A percentile compares a stretch with the other conserved stretches of the same genome.
These are phyloP conservation scores for Amphiprion ocellaris DNA, from an alignment of 2,113 vertebrate genomes.

Conservation along the genomic window DNA sequence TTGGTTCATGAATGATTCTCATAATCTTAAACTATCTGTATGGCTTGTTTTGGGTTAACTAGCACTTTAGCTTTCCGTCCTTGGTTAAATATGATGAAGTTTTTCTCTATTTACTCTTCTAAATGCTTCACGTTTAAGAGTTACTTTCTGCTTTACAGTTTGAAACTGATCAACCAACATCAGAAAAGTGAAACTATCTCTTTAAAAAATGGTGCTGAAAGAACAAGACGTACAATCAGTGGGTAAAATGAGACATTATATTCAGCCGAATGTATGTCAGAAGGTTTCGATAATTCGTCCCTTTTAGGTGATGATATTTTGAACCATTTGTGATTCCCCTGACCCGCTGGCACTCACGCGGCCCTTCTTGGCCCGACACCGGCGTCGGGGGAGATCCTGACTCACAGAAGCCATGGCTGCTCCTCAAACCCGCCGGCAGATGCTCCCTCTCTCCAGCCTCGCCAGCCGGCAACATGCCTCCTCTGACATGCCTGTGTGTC, in stretches of 20 bases:
- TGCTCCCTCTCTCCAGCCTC: conserved; percentile 73
- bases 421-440: conserved; percentile 80
- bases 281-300: not conserved
- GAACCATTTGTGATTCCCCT: conserved; percentile 58
- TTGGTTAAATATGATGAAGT: too few species aligned
- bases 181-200: too few species aligned
- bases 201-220: too few species aligned
- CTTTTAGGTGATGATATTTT: conserved; percentile 64
- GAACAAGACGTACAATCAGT: too few species aligned
- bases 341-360: conserved; percentile 66
- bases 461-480: conserved; percentile 70
- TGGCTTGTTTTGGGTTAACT: too few species aligned
- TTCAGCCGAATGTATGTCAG: not conserved
- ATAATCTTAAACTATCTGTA: too few species aligned
- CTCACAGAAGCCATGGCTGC: conserved; percentile 75
- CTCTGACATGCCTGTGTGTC: conserved; percentile 64
- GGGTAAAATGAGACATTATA: not conserved
- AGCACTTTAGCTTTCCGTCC: too few species aligned
- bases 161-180: too few species aligned
- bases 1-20: too few species aligned
- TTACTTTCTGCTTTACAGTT: too few species aligned
- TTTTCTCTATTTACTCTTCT: too few species aligned
- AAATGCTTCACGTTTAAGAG: too few species aligned
- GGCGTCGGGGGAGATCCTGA: conserved; percentile 69
- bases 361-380: conserved; percentile 59